Conservation (phyloP, 2,797 vertebrate genomes). For the Phataginus tricuspis region DNA sequence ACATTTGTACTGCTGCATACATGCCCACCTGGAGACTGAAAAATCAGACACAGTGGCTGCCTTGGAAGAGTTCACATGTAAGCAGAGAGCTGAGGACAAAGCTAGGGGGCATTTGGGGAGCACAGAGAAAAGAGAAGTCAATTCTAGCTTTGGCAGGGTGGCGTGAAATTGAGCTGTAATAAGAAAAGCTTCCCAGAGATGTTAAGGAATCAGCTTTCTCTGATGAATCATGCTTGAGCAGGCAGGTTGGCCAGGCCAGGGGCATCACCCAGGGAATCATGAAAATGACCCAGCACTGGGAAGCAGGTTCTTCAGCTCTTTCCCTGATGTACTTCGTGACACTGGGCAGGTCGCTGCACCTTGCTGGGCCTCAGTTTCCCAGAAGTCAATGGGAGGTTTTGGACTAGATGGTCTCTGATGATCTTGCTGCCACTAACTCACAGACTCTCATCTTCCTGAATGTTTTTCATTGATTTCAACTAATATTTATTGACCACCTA, state of each 20-base stretch:
- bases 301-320: background rate
- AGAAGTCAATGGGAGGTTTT: background rate
- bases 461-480: background rate
- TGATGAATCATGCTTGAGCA: background rate
- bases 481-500: background rate
- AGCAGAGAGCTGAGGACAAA: background rate
- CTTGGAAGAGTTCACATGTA: background rate
- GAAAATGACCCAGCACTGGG: background rate
- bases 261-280: background rate
- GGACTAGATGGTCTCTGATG: background rate
- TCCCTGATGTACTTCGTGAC: background rate
- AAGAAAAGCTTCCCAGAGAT: background rate
- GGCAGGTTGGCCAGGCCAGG: background rate
- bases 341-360: background rate
- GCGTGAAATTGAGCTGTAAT: background rate
- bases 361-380: background rate
- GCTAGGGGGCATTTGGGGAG: background rate
- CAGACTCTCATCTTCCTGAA: background rate
- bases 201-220: background rate
- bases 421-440: background rate
- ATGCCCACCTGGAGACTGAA: background rate
- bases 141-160: background rate
- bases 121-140: background rate
- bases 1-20: background rate
- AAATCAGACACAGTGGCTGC: background rate